These are phyloP conservation scores for Scolopax rusticola DNA, from an alignment of 2,797 vertebrate genomes.

Conservation along the genomic window DNA sequence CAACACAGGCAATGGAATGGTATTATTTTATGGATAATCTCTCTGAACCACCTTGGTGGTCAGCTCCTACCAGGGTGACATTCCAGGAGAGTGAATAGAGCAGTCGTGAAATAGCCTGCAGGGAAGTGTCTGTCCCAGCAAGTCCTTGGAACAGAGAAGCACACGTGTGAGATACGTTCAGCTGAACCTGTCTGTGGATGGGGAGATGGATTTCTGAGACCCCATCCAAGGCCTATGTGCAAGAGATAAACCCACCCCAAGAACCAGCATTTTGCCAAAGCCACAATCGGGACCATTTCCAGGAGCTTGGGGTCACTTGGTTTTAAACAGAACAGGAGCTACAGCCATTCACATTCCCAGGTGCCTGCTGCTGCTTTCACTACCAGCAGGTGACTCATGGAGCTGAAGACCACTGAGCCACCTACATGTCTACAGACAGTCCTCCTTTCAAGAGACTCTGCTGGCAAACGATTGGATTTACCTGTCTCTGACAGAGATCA, in stretches of 20 bases:
- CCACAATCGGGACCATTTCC: background rate
- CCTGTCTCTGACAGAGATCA: background rate
- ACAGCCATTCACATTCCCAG: background rate
- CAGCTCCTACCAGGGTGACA: background rate
- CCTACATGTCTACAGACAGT: background rate
- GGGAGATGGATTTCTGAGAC: background rate
- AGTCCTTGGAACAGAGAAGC: background rate
- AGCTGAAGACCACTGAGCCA: background rate
- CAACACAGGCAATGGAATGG: background rate
- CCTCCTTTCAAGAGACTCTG: background rate
- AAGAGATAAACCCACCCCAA: background rate
- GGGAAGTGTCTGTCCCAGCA: background rate
- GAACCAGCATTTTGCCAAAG: background rate
- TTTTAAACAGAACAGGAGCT: background rate
- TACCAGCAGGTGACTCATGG: background rate
- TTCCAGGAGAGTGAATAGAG: background rate
- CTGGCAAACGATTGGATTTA: background rate
- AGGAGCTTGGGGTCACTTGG: background rate
- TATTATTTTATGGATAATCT: background rate
- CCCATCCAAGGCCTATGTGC: background rate
- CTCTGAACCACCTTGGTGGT: background rate
- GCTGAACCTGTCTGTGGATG: background rate
- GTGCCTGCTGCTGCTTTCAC: background rate
- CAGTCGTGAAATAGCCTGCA: background rate
- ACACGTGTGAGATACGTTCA: fast-evolving